Evolutionary conservation across 2,113 vertebrate species (phyloP).

Genomic region (Cyprinodon brontotheroides): DNA sequence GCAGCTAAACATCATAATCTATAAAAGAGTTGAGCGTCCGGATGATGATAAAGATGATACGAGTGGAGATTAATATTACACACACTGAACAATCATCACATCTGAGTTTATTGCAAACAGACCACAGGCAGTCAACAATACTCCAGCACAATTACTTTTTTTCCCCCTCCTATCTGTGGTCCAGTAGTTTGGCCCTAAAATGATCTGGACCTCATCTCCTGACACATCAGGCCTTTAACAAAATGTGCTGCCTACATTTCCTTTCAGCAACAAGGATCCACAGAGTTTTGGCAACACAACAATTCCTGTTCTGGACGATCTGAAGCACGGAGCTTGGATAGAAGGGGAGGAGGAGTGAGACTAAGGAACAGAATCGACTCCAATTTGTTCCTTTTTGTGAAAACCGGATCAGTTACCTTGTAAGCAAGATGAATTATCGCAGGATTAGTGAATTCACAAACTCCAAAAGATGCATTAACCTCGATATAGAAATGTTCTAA

Average conservation of each 20-base stretch:
- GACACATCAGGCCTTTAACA: conserved; percentile 26
- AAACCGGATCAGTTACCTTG: neutral
- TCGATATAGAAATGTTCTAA: too few species aligned
- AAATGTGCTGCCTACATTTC: neutral
- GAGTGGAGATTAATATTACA: too few species aligned
- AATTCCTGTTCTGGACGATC: conserved; percentile 23
- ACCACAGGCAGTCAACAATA: neutral
- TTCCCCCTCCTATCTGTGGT: neutral
- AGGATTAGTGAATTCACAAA: too few species aligned
- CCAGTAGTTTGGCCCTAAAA: neutral
- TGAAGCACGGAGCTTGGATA: conserved; percentile 27
- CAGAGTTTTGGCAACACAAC: conserved; percentile 9
- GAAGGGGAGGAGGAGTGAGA: neutral
- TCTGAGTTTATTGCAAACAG: neutral
- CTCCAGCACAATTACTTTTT: too few species aligned
- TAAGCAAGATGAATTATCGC: too few species aligned
- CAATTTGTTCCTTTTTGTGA: conserved; percentile 2
- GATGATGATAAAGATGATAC: too few species aligned
- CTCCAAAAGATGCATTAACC: too few species aligned
- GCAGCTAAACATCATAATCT: too few species aligned
- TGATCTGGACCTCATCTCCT: conserved; percentile 45
- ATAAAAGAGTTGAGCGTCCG: too few species aligned
- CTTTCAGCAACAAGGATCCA: conserved; percentile 17
- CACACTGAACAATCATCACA: neutral
- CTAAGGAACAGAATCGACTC: conserved; percentile 7